These are phyloP conservation scores for Ariopsis seemanni DNA, from an alignment of 2,113 vertebrate species.

Conservation along the genomic window DNA sequence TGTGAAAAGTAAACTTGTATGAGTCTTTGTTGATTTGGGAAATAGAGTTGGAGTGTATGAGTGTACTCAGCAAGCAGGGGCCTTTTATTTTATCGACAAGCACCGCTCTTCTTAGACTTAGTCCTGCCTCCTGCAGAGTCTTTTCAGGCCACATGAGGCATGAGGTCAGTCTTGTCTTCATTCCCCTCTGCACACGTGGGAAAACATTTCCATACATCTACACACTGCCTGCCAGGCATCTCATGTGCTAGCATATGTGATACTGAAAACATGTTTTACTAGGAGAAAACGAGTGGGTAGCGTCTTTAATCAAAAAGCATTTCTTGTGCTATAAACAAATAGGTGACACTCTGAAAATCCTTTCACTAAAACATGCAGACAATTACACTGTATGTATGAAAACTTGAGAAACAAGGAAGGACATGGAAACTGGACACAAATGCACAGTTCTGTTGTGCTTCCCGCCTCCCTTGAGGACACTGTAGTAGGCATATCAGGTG, in stretches of 20 bases:
- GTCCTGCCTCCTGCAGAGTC: not conserved
- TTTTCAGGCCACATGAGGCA: not conserved
- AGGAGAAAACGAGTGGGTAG: not conserved
- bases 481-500: too few species aligned
- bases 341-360: not conserved
- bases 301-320: not conserved
- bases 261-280: not conserved
- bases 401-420: not conserved
- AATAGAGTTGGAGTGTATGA: constrained; percentile 22
- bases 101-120: not conserved
- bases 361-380: not conserved
- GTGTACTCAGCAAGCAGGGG: not conserved
- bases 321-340: not conserved
- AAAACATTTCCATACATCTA: not conserved
- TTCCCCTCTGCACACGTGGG: not conserved
- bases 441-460: not conserved
- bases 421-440: not conserved
- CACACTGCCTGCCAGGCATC: not conserved
- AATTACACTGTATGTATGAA: not conserved
- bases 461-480: too few species aligned
- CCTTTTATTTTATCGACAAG: not conserved
- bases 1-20: not conserved
- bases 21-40: not conserved
- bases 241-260: not conserved
- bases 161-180: not conserved